Conservation (phyloP, 2,113 vertebrate species). For the Pantherophis guttatus region DNA sequence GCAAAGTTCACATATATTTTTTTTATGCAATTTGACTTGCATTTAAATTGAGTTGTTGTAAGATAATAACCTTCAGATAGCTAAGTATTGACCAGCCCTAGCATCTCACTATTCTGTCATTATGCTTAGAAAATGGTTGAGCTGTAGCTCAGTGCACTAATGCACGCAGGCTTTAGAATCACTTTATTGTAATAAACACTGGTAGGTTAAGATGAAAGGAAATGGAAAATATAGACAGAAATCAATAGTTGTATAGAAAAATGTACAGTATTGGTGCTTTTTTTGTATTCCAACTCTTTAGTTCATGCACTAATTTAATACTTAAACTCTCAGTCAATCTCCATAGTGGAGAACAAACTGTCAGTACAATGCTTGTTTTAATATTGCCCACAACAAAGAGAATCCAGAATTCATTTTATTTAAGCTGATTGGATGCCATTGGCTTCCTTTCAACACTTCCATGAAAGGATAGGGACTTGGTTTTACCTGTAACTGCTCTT, state of each 20-base stretch:
- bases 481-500: neutral
- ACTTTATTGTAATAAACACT: slow-evolving; percentile 39
- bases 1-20: neutral
- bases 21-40: neutral
- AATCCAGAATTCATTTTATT: neutral
- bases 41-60: slow-evolving; percentile 26
- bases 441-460: neutral
- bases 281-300: slow-evolving; percentile 21
- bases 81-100: slow-evolving; percentile 22
- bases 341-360: neutral
- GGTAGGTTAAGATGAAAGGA: slow-evolving; percentile 24
- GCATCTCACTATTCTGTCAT: slow-evolving; percentile 35
- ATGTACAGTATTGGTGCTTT: neutral
- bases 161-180: neutral
- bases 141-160: slow-evolving; percentile 18
- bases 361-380: neutral
- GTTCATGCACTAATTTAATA: neutral
- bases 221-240: slow-evolving; percentile 21
- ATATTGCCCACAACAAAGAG: neutral
- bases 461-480: neutral
- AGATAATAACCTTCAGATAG: slow-evolving; percentile 44
- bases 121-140: slow-evolving; percentile 24
- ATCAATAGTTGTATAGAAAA: neutral
- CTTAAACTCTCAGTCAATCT: neutral
- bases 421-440: neutral